Evolutionary conservation across 2,888 invertebrate species (phyloP).

Genomic region (Cephus rjabovi): DNA sequence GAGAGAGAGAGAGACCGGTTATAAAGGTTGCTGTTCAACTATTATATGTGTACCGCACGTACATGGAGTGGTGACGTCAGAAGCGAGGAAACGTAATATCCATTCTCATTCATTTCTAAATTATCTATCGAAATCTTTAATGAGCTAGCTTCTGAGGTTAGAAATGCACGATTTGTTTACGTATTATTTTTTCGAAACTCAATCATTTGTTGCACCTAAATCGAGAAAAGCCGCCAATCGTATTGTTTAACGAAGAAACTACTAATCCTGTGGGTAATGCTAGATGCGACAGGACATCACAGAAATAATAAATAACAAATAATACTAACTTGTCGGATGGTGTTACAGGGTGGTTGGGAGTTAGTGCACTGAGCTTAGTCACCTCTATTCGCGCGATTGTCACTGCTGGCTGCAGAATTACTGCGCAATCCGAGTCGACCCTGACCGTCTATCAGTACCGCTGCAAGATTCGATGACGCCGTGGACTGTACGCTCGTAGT

Average conservation of each 20-base stretch:
- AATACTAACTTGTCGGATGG: conserved; percentile 51
- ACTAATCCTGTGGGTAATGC: not conserved
- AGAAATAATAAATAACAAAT: conserved; percentile 32
- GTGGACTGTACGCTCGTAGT: conserved; percentile 64
- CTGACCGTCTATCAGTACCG: conserved; percentile 71
- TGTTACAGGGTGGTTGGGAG: conserved; percentile 51
- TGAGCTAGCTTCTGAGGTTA: too few species aligned
- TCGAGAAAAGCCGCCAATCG: too few species aligned
- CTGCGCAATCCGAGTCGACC: conserved; percentile 63
- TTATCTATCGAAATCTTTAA: too few species aligned
- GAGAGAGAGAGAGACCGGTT: too few species aligned
- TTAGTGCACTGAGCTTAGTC: conserved; percentile 53
- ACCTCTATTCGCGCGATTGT: conserved; percentile 64
- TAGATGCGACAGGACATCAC: conserved; percentile 14
- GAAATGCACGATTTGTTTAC: too few species aligned
- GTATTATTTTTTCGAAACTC: too few species aligned
- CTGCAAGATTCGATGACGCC: conserved; percentile 71
- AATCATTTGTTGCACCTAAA: too few species aligned
- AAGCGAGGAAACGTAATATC: too few species aligned
- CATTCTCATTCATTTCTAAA: too few species aligned
- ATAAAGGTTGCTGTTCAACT: too few species aligned
- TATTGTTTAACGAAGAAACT: not conserved
- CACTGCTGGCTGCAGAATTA: conserved; percentile 56
- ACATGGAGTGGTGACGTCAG: too few species aligned
- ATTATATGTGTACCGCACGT: too few species aligned